These are phyloP conservation scores for Elymnias hypermnestra DNA, from an alignment of 1,140 invertebrate species.

Conservation along the genomic window DNA sequence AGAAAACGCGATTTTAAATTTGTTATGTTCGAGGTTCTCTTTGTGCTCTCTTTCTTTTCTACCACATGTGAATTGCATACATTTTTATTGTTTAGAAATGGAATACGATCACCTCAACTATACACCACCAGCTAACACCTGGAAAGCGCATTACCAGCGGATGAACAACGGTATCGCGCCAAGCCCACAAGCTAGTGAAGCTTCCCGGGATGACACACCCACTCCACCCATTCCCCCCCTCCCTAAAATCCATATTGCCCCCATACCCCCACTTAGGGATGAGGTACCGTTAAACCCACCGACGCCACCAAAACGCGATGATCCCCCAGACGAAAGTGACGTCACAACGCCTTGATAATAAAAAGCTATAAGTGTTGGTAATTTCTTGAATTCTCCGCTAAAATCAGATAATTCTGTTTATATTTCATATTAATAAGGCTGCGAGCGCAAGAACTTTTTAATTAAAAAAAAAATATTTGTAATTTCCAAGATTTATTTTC, in stretches of 20 bases:
- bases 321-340: conserved; percentile 4
- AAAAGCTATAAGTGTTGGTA: not conserved
- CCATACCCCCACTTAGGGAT: conserved; percentile 15
- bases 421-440: too few relatives aligned
- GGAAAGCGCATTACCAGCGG: conserved; percentile 90
- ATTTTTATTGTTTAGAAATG: conserved; percentile 78
- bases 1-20: too few relatives aligned
- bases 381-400: too few relatives aligned
- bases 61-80: too few relatives aligned
- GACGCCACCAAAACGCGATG: conserved; percentile 9
- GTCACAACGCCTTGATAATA: conserved; percentile 2
- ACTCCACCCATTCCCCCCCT: conserved; percentile 49
- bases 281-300: conserved; percentile 8
- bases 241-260: conserved; percentile 36
- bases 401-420: too few relatives aligned
- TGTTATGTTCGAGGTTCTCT: too few relatives aligned
- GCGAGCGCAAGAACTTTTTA: too few relatives aligned
- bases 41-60: too few relatives aligned
- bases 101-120: conserved; percentile 94
- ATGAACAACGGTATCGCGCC: conserved; percentile 79
- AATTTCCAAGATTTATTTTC: too few relatives aligned
- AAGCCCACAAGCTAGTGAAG: not conserved
- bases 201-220: conserved; percentile 6
- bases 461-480: too few relatives aligned
- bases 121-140: conserved; percentile 85